Conservation (phyloP, 2,797 vertebrate genomes). For the Sebastes jordani region DNA sequence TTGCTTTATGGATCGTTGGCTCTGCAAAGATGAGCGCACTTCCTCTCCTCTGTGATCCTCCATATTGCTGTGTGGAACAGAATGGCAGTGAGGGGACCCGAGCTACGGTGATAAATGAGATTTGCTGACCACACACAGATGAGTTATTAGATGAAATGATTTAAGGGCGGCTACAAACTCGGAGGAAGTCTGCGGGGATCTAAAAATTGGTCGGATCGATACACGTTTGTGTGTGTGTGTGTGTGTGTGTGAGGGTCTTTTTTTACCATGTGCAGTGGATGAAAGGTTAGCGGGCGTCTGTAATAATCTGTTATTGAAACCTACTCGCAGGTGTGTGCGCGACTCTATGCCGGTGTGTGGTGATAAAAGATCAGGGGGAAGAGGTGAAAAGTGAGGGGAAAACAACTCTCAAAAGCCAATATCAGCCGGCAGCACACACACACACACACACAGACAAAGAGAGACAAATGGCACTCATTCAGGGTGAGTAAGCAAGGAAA, state of each 20-base stretch:
- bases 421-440: neutral
- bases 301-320: conserved; percentile 73
- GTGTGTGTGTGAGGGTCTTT: neutral
- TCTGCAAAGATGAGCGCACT: conserved; percentile 47
- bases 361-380: conserved; percentile 59
- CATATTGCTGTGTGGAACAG: conserved; percentile 48
- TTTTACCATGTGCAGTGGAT: conserved; percentile 4
- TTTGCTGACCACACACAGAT: conserved; percentile 65
- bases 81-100: conserved; percentile 48
- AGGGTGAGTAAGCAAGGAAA: conserved; percentile 36
- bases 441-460: neutral
- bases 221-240: neutral
- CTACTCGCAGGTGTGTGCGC: conserved; percentile 6
- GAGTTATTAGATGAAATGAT: conserved; percentile 67
- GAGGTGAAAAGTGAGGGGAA: conserved; percentile 60
- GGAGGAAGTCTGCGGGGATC: conserved; percentile 33
- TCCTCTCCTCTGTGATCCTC: conserved; percentile 47
- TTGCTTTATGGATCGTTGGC: conserved; percentile 76
- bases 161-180: conserved; percentile 54
- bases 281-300: conserved; percentile 61
- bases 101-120: conserved; percentile 67
- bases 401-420: conserved; percentile 61
- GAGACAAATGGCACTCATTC: conserved; percentile 19
- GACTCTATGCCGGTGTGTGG: conserved; percentile 15
- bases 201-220: conserved; percentile 58